A percentile compares a stretch with the other conserved stretches of the same genome.
Evolutionary conservation across 1,140 invertebrate genomes (phyloP).

Genomic region (Condylostylus longicornis): DNA sequence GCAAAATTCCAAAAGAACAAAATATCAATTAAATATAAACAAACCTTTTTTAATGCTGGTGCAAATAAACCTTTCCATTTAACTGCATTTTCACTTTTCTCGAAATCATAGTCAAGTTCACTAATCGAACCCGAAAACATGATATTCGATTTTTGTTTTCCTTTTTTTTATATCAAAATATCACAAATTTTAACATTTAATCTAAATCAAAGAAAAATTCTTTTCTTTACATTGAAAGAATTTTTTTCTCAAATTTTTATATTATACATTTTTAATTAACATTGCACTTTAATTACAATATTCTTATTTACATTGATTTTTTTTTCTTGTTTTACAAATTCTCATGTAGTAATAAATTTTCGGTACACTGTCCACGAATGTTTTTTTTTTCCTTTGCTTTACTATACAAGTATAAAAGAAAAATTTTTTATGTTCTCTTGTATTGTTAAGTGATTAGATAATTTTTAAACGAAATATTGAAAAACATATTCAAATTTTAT

Average conservation of each 20-base stretch:
- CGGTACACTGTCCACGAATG: no score
- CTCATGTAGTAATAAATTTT: no score
- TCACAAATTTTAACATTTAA: no score
- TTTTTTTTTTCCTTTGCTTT: no score
- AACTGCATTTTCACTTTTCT: slow-evolving; percentile 67
- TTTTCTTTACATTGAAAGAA: neutral
- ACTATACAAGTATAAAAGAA: neutral
- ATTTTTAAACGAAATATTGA: neutral
- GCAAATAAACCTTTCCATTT: slow-evolving; percentile 85
- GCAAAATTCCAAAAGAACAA: slow-evolving; percentile 1
- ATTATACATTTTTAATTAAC: neutral
- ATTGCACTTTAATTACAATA: neutral
- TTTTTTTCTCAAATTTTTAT: neutral
- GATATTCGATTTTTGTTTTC: neutral
- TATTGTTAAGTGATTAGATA: neutral
- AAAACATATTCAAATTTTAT: neutral
- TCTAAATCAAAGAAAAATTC: no score
- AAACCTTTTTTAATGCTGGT: slow-evolving; percentile 57
- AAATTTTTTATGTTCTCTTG: neutral
- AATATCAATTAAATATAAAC: slow-evolving; percentile 8
- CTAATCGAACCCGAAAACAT: slow-evolving; percentile 28
- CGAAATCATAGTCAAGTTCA: slow-evolving; percentile 67
- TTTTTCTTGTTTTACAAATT: neutral
- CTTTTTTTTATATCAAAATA: neutral
- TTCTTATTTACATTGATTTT: neutral